Percentiles rank a stretch among this genome's conserved stretches.
phyloP scores from a whole-genome alignment of 1,140 invertebrate genomes.

The Anadara kagoshimensis region DNA sequence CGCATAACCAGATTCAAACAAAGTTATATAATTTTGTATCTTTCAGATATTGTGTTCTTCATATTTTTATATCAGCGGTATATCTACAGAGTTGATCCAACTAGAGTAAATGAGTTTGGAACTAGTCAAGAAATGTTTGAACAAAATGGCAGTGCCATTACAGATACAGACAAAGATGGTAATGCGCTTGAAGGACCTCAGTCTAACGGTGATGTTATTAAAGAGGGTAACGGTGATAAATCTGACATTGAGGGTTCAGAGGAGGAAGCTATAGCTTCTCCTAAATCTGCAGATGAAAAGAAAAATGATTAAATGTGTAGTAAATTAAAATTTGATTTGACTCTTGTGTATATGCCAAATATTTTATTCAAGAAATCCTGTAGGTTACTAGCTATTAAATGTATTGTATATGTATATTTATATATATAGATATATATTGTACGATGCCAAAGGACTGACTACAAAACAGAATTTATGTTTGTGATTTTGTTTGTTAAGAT shows the following conservation, averaged over 20 bases:
- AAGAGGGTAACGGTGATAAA: constrained; percentile 18
- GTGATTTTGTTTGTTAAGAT: no score
- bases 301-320: constrained; percentile 62
- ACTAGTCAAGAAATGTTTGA: constrained; percentile 77
- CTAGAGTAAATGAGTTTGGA: constrained; percentile 97
- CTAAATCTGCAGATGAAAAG: constrained; percentile 68
- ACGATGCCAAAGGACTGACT: no score
- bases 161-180: constrained; percentile 15
- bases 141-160: constrained; percentile 49
- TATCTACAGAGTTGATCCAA: constrained; percentile 97
- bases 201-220: neutral
- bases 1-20: neutral
- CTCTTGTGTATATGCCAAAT: no score
- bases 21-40: constrained; percentile 39
- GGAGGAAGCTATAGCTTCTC: constrained; percentile 18
- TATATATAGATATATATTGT: no score
- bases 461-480: no score
- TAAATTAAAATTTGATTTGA: no score
- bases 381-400: no score
- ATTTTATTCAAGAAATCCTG: no score
- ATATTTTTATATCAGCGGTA: constrained; percentile 99
- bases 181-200: no score
- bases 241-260: neutral
- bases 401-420: no score
- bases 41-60: constrained; percentile 96